Evolutionary conservation across 2,888 invertebrate genomes (phyloP), one percentile per base, ranked within the genome.

Genomic region (Heliothis peltigera): DNA sequence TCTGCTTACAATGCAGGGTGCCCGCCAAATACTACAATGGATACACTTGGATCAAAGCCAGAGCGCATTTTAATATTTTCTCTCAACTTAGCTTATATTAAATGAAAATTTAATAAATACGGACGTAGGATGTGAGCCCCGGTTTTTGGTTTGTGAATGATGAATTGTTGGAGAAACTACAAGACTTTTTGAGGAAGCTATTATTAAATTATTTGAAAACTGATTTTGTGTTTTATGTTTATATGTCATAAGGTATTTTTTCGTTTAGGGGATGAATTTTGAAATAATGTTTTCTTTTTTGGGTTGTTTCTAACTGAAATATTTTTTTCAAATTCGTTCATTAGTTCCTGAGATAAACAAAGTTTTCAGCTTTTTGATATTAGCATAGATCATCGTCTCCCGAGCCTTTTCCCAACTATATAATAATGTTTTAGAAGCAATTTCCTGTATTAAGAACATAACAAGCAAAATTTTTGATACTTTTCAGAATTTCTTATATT

Each of bases 1-100:
- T 51, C 56, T 71, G 53, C 74, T 82, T 77, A 74, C 68, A 49
- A 82, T 84, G 81, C 85, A 81, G 78, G 76, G 61, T 32, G 18
- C 65, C 17, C 53, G 87, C 88, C 87, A 87, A 87, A 79, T 74
- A 72, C 64, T 77, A 84, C 84, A 86, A 84, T 84, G 66, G 79
- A 80, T 73, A 64, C 74, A 43, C 49, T 84, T 87, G 85, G 87
- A 75, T 18, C 54, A 4, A 0, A n/a, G 84, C 87, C 86, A 87
- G 73, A 73, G 64, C 70, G 74, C 80, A 76, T 79, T 80, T 81
- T 81, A 81, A 81, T 81, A 80, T 80, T 60, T 66, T 66, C 66
- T 64, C 58, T 56, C 56, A 77, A 32, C 49, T 48, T 12, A 48
- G 58, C 59, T 72, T 61, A 73, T 58, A 73, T 62, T 67, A 77